Base-by-base conservation (phyloP, 2,888 invertebrate genomes). In the Neelides folsomi region DNA sequence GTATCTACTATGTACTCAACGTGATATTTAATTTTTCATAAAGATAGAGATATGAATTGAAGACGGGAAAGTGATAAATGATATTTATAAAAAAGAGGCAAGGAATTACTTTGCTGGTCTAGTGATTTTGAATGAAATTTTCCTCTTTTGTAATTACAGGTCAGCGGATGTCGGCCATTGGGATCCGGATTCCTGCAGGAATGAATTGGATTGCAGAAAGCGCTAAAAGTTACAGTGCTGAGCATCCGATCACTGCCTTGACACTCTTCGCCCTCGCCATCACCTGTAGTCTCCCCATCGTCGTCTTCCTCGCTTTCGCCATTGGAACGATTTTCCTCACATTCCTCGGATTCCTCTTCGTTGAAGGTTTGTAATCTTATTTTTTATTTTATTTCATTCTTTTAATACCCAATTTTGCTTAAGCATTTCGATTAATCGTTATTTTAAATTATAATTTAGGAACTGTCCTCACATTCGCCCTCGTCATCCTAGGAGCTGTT, bases 301-400 rank as follows among this genome's bases (percentile, higher is more conserved):
- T 57, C 39, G 51, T 53, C 16, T 62, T 62, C 51, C 53, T 62
- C 13, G 53, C 59, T 0, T 62, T 62, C 49, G 62, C 59, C 13
- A 40, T 55, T 18, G 51, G 51, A 20, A 62, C 62, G 6, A 46
- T 62, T 13, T 46, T 58, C n/a, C 51, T 62, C 35, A 62, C 62
- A 18, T 62, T 62, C 46, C 48, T 59, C 47, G 62, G 62, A 36
- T 62, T 62, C 54, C 54, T 59, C 1, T 62, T 58, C 47, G 62
- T 62, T 44, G 62, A 62, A 55, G 62, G 62, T 59, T 47, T 35
- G 37, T 10, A 48, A 2, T 35, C 15, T 45, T 19, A 27, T 36
- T 50, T 13, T 16, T 40, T 44, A 45, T 34, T 2, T 43, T 41
- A 16, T 34, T 16, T 5, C 35, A 19, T 6, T 12, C 37, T 12